Evolutionary conservation across 2,797 vertebrate genomes (phyloP), one percentile per base, ranked within the genome.

Genomic region (Mus caroli): DNA sequence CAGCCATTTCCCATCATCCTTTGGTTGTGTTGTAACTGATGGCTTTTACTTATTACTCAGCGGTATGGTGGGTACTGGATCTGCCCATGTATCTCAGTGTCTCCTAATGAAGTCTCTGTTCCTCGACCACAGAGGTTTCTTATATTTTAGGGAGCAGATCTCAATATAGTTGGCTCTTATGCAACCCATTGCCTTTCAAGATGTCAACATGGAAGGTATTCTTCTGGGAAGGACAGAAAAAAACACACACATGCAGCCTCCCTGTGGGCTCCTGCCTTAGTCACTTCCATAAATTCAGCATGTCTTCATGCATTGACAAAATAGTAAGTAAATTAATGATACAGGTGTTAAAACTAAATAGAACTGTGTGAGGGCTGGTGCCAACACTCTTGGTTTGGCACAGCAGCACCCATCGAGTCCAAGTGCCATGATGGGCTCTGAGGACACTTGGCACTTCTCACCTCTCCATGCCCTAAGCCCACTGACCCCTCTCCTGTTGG

Each of bases 371-470:
- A 8, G n/a, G 77, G 22, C 28, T 19, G 7, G 40, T 69, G 0
- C n/a, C 67, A 10, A 3, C 26, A 3, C 26, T 40, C 6, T 31
- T 0, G 0, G 37, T 10, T 17, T 17, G 14, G 13, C 40, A 19
- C 19, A 0, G 0, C 2, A 4, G 31, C 69, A 46, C 24, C 88
- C 64, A 14, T 56, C 5, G 0, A 28, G 80, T 20, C 60, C 89
- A 3, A 2, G 10, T 6, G 13, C 3, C 0, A 2, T 26, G 3
- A 0, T 0, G 19, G 17, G 43, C 56, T 12, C 1, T 14, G 17
- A 58, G 11, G 52, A 13, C 3, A 9, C 50, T 73, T 5, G 6
- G 14, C 28, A 15, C 15, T 31, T 37, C 85, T n/a, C 52, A 12
- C n/a, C 31, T 28, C 46, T 8, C 11, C 10, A 0, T 82, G 40